These are phyloP conservation scores for Beroe ovata DNA, from an alignment of 37 sponge, comb jelly and placozoan species.

Conservation along the genomic window DNA sequence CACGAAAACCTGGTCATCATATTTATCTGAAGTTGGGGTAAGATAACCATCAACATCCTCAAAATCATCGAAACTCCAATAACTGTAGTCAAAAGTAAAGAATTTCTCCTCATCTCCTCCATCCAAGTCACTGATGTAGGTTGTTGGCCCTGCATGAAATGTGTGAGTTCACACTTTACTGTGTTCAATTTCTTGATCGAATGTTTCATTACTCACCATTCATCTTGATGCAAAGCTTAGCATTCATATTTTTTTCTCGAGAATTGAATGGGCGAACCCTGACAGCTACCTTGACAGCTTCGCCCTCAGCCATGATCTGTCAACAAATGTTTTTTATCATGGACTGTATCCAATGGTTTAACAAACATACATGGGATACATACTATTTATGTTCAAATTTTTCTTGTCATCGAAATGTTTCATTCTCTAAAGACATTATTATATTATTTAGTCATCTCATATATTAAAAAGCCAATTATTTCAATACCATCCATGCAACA, in stretches of 20 bases:
- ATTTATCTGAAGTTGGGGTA: conserved; percentile 46
- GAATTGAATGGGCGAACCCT: conserved; percentile 76
- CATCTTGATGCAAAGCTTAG: conserved; percentile 74
- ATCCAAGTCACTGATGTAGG: conserved; percentile 69
- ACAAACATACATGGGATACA: too few relatives aligned
- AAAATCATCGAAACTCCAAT: conserved; percentile 76
- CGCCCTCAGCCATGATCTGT: conserved; percentile 20
- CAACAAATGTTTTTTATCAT: neutral
- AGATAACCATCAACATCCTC: conserved; percentile 72
- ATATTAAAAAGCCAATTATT: too few relatives aligned
- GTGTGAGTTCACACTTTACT: too few relatives aligned
- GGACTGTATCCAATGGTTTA: too few relatives aligned
- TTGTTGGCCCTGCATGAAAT: conserved; percentile 46
- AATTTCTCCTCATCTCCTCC: conserved; percentile 66
- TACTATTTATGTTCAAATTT: too few relatives aligned
- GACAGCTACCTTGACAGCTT: conserved; percentile 76
- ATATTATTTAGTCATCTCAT: too few relatives aligned
- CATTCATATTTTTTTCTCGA: conserved; percentile 71
- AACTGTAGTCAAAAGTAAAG: conserved; percentile 81
- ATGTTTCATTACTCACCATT: conserved; percentile 39
- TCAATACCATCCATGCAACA: too few relatives aligned
- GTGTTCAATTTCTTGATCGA: too few relatives aligned
- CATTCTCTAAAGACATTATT: too few relatives aligned
- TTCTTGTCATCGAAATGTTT: too few relatives aligned
- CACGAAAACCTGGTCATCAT: conserved; percentile 80